Percentiles rank a stretch among this genome's conserved stretches.
phyloP scores from a whole-genome alignment of 2,113 vertebrate genomes.

The Anser cygnoides region DNA sequence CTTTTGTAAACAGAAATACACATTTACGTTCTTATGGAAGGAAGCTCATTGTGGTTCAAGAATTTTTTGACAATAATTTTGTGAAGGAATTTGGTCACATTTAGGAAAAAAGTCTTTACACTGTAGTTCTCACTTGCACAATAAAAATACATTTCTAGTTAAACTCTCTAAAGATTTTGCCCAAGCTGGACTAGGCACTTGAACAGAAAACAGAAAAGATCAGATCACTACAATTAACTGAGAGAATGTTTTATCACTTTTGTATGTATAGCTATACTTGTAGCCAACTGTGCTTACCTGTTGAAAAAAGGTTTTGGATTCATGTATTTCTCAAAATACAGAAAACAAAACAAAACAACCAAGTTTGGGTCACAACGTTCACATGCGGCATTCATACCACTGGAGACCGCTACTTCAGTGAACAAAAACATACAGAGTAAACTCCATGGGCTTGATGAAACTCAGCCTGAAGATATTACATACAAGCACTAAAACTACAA shows the following conservation, averaged over 20 bases:
- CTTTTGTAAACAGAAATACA: background rate
- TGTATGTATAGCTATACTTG: background rate
- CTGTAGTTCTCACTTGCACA: background rate
- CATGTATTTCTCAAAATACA: background rate
- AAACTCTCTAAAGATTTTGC: background rate
- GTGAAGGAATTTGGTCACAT: background rate
- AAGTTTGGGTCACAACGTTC: background rate
- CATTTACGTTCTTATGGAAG: background rate
- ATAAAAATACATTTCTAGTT: background rate
- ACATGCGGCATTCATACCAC: background rate
- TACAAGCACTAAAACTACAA: background rate
- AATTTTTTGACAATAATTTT: background rate
- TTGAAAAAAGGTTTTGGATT: background rate
- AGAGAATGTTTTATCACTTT: background rate
- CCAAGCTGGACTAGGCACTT: background rate
- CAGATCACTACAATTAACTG: background rate
- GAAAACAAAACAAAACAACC: background rate
- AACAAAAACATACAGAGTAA: background rate
- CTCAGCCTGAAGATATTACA: background rate
- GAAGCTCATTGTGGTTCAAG: background rate
- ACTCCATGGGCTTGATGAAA: background rate
- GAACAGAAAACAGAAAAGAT: background rate
- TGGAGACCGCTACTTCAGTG: background rate
- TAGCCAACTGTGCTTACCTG: background rate
- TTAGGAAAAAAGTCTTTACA: background rate